Base-by-base conservation (phyloP, 2,113 vertebrate genomes). In the Sterrhoptilus dennistouni region DNA sequence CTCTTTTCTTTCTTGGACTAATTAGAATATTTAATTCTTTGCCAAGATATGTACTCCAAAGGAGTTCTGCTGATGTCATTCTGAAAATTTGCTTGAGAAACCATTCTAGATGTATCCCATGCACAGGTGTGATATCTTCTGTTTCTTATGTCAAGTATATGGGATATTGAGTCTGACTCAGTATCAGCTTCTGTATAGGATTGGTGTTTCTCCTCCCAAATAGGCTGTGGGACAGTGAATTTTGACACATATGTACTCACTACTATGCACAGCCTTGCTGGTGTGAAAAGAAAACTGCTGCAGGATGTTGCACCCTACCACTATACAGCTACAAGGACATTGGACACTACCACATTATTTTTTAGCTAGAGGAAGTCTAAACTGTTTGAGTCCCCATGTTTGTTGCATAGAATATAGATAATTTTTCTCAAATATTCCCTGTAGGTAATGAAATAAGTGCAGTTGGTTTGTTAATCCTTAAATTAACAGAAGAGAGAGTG, bases 171-270 rank as follows among this genome's bases (percentile, higher is more conserved):
- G 16, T 35, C 21, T 81, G 31, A 53, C 19, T 36, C 7, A 25
- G 14, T 27, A 63, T n/a, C 29, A 60, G 3, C 18, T 65, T 63
- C n/a, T 40, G 70, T 50, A 40, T 44, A 44, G 9, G 12, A 44
- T 66, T 6, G 45, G 20, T 72, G 35, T 6, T 76, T 90, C 29
- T 87, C 6, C 27, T 44, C 6, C 25, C 70, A 70, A 24, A 77
- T 1, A 68, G 17, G 7, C 28, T 49, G 12, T 38, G 19, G 21
- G 16, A 47, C 29, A 65, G 31, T 19, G 20, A 87, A 60, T 75
- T 89, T 61, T 50, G 33, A 65, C 36, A 40, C 9, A 12, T 0
- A 0, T 44, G 1, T 69, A 9, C 28, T 54, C 31, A 45, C 9
- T 36, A n/a, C 18, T 85, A 17, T 21, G 10, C 6, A 23, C 25